A percentile compares a stretch with the other conserved stretches of the same genome.
Conservation (phyloP, 2,113 vertebrate genomes). For the Holacanthus passer region DNA sequence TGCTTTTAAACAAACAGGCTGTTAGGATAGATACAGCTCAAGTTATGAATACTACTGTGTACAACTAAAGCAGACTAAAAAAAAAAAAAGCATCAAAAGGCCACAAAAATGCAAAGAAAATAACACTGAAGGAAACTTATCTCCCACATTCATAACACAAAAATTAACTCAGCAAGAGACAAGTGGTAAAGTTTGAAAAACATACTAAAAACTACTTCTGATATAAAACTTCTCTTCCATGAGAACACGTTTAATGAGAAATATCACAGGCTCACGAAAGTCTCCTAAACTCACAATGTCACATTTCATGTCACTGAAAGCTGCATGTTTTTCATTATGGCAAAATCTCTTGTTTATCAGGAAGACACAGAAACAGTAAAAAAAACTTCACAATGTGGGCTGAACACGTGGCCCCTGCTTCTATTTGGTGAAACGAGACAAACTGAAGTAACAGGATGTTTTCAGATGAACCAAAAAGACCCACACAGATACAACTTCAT, state of each 20-base stretch:
- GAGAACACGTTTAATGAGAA: conserved; percentile 20
- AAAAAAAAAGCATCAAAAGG: conserved; percentile 30
- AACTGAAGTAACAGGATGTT: not conserved
- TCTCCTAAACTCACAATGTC: not conserved
- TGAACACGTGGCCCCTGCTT: not conserved
- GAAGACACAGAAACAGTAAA: conserved; percentile 16
- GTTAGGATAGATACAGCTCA: conserved; percentile 12
- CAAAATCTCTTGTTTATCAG: conserved; percentile 3
- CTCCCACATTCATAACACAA: not conserved
- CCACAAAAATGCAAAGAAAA: conserved; percentile 18
- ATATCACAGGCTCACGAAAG: not conserved
- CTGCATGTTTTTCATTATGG: not conserved
- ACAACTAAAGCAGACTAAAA: conserved; percentile 44
- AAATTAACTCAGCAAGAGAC: not conserved
- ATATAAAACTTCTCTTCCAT: conserved; percentile 41
- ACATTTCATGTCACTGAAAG: conserved; percentile 1
- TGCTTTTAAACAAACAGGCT: conserved; percentile 45
- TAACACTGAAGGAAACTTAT: not conserved
- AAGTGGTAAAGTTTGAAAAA: conserved; percentile 2
- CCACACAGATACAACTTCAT: not conserved
- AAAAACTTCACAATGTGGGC: not conserved
- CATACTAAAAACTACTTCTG: conserved; percentile 26
- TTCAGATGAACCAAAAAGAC: too few species aligned
- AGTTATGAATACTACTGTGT: conserved; percentile 4
- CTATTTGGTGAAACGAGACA: not conserved